Evolutionary conservation across 2,797 vertebrate species (phyloP).

Genomic region (Melanotaenia parkinsoni): DNA sequence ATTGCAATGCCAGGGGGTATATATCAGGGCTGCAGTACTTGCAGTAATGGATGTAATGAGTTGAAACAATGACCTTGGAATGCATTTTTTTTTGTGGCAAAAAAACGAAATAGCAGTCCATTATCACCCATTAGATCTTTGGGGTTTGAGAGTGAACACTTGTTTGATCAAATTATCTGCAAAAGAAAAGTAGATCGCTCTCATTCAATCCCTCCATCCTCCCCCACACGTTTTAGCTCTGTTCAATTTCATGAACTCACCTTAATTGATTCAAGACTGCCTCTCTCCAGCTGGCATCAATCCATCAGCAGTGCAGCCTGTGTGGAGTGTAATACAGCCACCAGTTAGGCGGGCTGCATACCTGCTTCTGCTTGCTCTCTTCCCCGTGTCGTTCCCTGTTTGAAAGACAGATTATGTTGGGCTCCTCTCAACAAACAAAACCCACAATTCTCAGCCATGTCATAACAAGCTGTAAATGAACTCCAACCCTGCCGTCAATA

Average conservation of each 20-base stretch:
- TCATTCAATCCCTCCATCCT: background rate
- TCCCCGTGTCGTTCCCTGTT: constrained; percentile 70
- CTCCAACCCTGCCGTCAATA: constrained; percentile 59
- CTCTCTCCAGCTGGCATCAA: constrained; percentile 76
- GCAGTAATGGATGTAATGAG: constrained; percentile 32
- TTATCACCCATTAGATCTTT: constrained; percentile 47
- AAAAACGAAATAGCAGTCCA: constrained; percentile 53
- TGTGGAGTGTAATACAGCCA: constrained; percentile 71
- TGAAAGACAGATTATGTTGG: constrained; percentile 81
- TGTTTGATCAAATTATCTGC: constrained; percentile 70
- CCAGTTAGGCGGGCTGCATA: constrained; percentile 59
- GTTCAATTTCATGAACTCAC: constrained; percentile 77
- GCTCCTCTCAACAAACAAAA: constrained; percentile 61
- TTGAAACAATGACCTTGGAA: constrained; percentile 34
- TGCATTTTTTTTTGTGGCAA: constrained; percentile 21
- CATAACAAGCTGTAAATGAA: constrained; percentile 75
- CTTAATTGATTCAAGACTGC: constrained; percentile 80
- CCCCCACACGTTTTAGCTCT: constrained; percentile 57
- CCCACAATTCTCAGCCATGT: constrained; percentile 54
- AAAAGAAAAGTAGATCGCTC: constrained; percentile 9
- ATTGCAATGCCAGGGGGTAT: constrained; percentile 23
- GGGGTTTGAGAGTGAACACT: constrained; percentile 42
- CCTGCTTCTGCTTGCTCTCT: constrained; percentile 49
- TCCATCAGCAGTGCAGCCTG: constrained; percentile 72
- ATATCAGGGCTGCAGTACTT: constrained; percentile 14